A percentile compares a stretch with the other conserved stretches of the same genome.
Conservation (phyloP, 1,140 invertebrate genomes). For the Drosophila sp. region DNA sequence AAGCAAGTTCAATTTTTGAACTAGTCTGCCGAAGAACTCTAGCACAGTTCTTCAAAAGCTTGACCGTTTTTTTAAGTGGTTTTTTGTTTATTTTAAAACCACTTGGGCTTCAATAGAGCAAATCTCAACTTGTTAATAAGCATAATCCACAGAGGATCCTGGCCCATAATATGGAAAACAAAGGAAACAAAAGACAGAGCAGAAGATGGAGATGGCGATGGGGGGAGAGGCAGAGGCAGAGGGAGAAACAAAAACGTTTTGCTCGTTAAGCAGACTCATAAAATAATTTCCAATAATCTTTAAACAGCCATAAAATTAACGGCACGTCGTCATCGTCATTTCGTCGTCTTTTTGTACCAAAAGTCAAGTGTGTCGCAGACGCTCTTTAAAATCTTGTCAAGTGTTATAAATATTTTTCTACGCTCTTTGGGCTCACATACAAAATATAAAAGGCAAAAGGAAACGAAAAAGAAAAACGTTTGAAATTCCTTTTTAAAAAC, state of each 20-base stretch:
- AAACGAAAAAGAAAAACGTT: constrained; percentile 65
- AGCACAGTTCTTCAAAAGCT: too few relatives aligned
- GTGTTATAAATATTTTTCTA: constrained; percentile 81
- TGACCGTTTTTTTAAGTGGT: neutral
- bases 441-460: constrained; percentile 18
- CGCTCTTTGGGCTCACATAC: constrained; percentile 40
- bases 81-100: too few relatives aligned
- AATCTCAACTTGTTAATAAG: constrained; percentile 8
- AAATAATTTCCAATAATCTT: constrained; percentile 82
- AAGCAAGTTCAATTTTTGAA: too few relatives aligned
- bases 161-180: neutral
- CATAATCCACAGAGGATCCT: neutral
- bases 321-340: constrained; percentile 60
- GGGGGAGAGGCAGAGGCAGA: constrained; percentile 2
- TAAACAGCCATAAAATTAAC: constrained; percentile 81
- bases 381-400: constrained; percentile 72
- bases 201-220: neutral
- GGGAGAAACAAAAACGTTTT: constrained; percentile 49
- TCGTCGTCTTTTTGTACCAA: constrained; percentile 23
- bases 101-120: neutral
- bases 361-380: constrained; percentile 37
- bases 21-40: too few relatives aligned
- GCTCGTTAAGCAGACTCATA: constrained; percentile 74
- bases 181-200: constrained; percentile 4
- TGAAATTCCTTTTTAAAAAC: constrained; percentile 59